Evolutionary conservation across 2,888 invertebrate genomes (phyloP), one percentile per base, ranked within the genome.

Genomic region (Drosophila lacicola): DNA sequence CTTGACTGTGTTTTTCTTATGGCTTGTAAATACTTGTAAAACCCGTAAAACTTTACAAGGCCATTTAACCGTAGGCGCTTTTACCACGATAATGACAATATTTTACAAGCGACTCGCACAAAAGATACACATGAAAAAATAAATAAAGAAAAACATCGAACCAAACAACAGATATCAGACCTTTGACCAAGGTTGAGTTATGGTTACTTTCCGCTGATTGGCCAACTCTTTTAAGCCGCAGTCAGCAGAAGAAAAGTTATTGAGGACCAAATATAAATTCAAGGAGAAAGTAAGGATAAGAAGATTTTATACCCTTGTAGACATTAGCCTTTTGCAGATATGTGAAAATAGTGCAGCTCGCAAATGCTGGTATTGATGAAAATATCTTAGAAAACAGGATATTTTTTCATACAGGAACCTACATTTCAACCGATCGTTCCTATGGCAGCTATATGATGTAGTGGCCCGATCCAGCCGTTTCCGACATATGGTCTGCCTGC

Each of bases 61-160:
- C 60, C 80, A 83, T 76, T 86, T 86, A 76, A 82, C 87, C 77
- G 80, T 53, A 73, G 83, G 87, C 80, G 70, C 57, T 76, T 80
- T 84, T 72, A 81, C 72, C 81, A 56, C 82, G 84, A 87, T 82
- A 82, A 81, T 84, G 84, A 83, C 81, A 86, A 76, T 82, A 82
- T 86, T 82, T 86, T 33, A 85, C 83, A 76, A 75, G 85, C 70
- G 70, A 53, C 62, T 53, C 29, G 47, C 37, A 78, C 54, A 72
- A 60, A 76, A 47, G 55, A 44, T 55, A 47, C 69, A 67, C 29
- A 17, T 34, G n/a, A 39, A 42, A 11, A 33, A 33, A 25, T 14
- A 3, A 6, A 9, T 10, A 9, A 5, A 14, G 1, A 50, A 6
- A 37, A 36, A 13, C 11, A 14, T 14, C 4, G n/a, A 10, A 45